These are phyloP conservation scores for Oikopleura dioica DNA, from an alignment of 23 tunicate genomes.

Conservation along the genomic window DNA sequence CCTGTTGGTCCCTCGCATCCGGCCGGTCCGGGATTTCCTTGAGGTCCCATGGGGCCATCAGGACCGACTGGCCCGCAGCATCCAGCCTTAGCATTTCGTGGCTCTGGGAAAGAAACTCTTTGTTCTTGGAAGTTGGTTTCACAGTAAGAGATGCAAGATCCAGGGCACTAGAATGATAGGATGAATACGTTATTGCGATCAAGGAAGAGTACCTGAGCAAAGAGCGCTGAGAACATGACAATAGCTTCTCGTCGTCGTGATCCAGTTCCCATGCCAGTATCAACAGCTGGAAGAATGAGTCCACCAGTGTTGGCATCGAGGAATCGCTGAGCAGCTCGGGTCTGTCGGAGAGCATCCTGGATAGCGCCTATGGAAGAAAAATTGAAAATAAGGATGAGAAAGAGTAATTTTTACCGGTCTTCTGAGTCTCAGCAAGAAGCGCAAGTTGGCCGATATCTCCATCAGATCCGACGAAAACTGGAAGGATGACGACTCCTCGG, in stretches of 20 bases:
- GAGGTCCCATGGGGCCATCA: neutral
- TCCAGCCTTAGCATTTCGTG: neutral
- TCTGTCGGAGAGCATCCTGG: too few species aligned
- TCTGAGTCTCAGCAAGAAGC: neutral
- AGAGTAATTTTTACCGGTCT: neutral
- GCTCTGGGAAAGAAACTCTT: neutral
- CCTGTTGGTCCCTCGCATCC: neutral
- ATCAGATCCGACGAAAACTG: conserved; percentile 1
- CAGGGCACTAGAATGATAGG: too few species aligned
- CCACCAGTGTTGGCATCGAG: neutral
- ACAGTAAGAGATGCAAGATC: neutral
- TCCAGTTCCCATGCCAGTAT: neutral
- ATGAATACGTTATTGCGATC: too few species aligned
- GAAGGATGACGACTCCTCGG: neutral
- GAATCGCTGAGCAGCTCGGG: too few species aligned
- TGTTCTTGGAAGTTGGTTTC: neutral
- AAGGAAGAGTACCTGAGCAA: too few species aligned
- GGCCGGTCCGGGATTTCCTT: neutral
- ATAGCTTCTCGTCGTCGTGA: neutral
- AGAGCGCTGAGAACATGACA: neutral
- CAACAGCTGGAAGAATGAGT: neutral
- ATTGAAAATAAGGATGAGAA: neutral
- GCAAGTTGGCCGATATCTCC: neutral
- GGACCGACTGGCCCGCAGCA: conserved; percentile 1
- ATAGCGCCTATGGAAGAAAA: too few species aligned